Evolutionary conservation across 2,797 vertebrate genomes (phyloP), one percentile per base, ranked within the genome.

Genomic region (Lacerta bilineata): DNA sequence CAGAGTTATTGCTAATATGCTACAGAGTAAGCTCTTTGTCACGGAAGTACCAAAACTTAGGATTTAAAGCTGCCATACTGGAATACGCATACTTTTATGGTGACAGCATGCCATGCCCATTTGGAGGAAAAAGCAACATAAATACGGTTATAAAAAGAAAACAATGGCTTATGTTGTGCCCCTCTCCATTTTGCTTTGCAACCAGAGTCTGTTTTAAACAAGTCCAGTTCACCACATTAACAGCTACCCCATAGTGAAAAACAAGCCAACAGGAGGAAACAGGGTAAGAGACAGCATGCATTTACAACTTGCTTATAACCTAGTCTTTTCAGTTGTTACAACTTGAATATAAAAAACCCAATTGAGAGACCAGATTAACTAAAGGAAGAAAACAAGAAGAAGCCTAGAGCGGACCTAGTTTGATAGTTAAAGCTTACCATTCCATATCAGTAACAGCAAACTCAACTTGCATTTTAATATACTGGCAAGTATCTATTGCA

Each of bases 211-310:
- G 33, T 80, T 71, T 85, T 64, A 71, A 80, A 87, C 89, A 91
- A 96, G 97, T 97, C 97, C 97, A 98, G 97, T 96, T 98, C 97
- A 97, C 97, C 98, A 98, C 97, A 96, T 90, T 88, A 94, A 93
- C 87, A 94, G 93, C 86, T 89, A 93, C 90, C 89, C 95, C 93
- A 95, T 91, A 88, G 80, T 11, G 85, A 75, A 93, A 95, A 95
- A 89, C 85, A 93, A 95, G 84, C 87, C 91, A 82, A 87, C 91
- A 77, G 66, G 88, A 92, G 79, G 18, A 88, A 80, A 87, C n/a
- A 36, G 80, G 50, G 84, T 80, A 39, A 80, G 17, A 84, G 78
- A 93, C 46, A 66, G 95, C 96, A 96, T 96, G 96, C 97, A 96
- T 94, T 88, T 93, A 96, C 95, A 95, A 87, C 78, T 36, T 83